phyloP scores from a whole-genome alignment of 2,113 vertebrate species.

The Gadus chalcogrammus region DNA sequence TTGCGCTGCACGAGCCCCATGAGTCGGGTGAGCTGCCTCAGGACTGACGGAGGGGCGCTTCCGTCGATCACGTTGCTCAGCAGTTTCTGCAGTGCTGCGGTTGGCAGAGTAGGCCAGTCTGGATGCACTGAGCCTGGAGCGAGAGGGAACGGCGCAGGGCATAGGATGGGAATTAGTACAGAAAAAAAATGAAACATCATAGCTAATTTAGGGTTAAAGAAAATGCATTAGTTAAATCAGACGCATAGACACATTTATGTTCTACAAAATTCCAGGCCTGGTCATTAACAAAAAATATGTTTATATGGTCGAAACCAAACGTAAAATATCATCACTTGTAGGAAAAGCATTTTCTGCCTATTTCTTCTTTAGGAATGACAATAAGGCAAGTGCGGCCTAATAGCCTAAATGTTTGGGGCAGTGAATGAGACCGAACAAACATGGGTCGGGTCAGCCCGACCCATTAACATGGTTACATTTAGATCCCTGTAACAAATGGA shows the following conservation, averaged over 20 bases:
- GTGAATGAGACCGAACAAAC: background rate
- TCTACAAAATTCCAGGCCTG: too few relatives aligned
- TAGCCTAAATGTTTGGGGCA: background rate
- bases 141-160: background rate
- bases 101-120: conserved; percentile 7
- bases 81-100: conserved; percentile 44
- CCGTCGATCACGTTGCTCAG: conserved; percentile 39
- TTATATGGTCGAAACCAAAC: too few relatives aligned
- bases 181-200: background rate
- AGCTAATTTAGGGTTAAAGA: background rate
- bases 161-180: background rate
- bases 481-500: conserved; percentile 25
- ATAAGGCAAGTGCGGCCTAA: background rate
- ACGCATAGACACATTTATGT: too few relatives aligned
- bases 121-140: conserved; percentile 32
- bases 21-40: conserved; percentile 51
- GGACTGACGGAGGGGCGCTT: conserved; percentile 36
- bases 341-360: too few relatives aligned
- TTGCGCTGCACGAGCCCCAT: conserved; percentile 44
- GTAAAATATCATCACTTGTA: too few relatives aligned
- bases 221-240: too few relatives aligned
- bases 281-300: too few relatives aligned
- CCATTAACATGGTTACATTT: conserved; percentile 1
- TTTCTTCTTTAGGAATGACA: background rate
- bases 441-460: background rate